Percentiles rank a stretch among this genome's conserved stretches.
Evolutionary conservation across 2,888 invertebrate genomes (phyloP).

Genomic region (Urechis unicinctus): DNA sequence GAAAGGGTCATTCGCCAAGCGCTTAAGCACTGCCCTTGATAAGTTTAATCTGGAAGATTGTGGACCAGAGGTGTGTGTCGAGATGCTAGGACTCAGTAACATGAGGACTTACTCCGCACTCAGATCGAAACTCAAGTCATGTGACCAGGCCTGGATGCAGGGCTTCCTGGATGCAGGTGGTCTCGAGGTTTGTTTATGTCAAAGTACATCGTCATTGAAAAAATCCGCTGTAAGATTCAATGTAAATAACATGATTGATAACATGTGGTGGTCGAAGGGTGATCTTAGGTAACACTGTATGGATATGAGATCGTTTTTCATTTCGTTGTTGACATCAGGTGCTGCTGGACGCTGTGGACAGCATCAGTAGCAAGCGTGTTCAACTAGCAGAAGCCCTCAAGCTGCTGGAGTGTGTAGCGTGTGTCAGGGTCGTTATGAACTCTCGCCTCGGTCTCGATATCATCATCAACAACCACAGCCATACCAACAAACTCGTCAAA

Average conservation of each 20-base stretch:
- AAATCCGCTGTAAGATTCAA: too few species aligned
- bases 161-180: slow-evolving; percentile 39
- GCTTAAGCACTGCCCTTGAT: too few species aligned
- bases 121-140: slow-evolving; percentile 34
- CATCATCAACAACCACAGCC: slow-evolving; percentile 88
- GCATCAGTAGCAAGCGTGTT: slow-evolving; percentile 33
- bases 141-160: slow-evolving; percentile 36
- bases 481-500: too few species aligned
- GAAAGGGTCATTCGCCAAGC: too few species aligned
- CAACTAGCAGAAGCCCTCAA: slow-evolving; percentile 42
- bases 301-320: too few species aligned
- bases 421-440: slow-evolving; percentile 63
- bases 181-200: too few species aligned
- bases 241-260: too few species aligned
- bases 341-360: slow-evolving; percentile 37
- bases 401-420: slow-evolving; percentile 43
- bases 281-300: too few species aligned
- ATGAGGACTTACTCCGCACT: slow-evolving; percentile 31
- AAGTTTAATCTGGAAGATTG: slow-evolving; percentile 33
- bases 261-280: too few species aligned
- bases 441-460: slow-evolving; percentile 88
- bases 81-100: slow-evolving; percentile 27
- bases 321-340: too few species aligned
- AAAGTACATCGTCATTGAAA: too few species aligned
- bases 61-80: slow-evolving; percentile 32